Percentiles rank a stretch among this genome's conserved stretches.
Evolutionary conservation across 2,888 invertebrate species (phyloP).

Genomic region (Drosophila pegasa): DNA sequence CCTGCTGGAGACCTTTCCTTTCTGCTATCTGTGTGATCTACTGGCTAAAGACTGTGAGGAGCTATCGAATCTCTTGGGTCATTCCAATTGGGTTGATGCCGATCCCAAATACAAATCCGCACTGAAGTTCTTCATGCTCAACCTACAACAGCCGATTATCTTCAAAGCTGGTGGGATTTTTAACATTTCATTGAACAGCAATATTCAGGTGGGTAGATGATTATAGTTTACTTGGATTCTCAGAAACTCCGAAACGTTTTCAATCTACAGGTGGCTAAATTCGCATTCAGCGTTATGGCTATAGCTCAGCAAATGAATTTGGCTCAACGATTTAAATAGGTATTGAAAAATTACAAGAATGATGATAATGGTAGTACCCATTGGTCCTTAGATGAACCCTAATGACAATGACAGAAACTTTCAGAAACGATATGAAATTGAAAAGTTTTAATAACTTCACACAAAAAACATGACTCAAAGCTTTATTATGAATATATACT

Average conservation of each 20-base stretch:
- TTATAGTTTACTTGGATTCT: background rate
- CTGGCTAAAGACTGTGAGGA: constrained; percentile 48
- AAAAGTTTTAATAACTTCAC: too few relatives aligned
- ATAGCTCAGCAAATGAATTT: constrained; percentile 37
- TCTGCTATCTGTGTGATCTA: constrained; percentile 62
- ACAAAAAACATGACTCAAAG: too few relatives aligned
- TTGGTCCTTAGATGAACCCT: too few relatives aligned
- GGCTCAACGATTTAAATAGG: constrained; percentile 30
- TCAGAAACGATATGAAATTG: too few relatives aligned
- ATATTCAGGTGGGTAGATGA: constrained; percentile 50
- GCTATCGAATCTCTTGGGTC: constrained; percentile 18
- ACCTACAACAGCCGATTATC: constrained; percentile 35
- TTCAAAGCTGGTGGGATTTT: constrained; percentile 41
- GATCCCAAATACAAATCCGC: constrained; percentile 33
- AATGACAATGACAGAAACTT: background rate
- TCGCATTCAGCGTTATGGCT: constrained; percentile 69
- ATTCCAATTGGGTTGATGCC: constrained; percentile 42
- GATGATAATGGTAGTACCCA: background rate
- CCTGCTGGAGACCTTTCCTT: constrained; percentile 59
- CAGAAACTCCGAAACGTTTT: background rate
- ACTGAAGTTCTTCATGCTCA: constrained; percentile 27
- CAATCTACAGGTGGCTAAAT: constrained; percentile 50
- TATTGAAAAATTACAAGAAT: too few relatives aligned
- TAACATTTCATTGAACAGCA: constrained; percentile 40
- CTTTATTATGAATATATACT: too few relatives aligned